Evolutionary conservation across 35 echinoderm and acorn worm species (phyloP).

Genomic region (Ophioderma brevispina): DNA sequence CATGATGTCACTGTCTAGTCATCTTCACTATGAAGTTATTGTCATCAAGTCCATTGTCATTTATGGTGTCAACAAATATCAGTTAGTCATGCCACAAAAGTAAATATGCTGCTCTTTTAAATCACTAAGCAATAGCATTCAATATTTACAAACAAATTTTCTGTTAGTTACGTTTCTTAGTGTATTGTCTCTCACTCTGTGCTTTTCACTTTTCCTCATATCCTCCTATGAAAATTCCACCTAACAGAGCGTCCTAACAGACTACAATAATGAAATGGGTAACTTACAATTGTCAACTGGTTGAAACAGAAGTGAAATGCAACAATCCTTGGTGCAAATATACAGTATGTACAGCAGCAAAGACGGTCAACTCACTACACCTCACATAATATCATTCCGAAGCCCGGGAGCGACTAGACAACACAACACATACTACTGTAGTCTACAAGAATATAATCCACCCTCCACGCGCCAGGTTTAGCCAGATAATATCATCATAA

Average conservation of each 20-base stretch:
- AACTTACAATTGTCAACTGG: not conserved
- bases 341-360: not conserved
- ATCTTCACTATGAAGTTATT: not conserved
- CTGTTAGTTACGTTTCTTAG: not conserved
- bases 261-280: too few species aligned
- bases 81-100: not conserved
- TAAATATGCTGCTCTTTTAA: not conserved
- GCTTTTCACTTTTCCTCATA: too few species aligned
- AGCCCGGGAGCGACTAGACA: not conserved
- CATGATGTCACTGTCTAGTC: not conserved
- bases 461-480: not conserved
- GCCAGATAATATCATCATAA: constrained; percentile 5
- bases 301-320: not conserved
- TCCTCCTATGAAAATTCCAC: too few species aligned
- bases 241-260: not conserved
- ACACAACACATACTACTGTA: not conserved
- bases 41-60: not conserved
- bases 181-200: not conserved
- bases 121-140: not conserved
- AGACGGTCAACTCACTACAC: not conserved
- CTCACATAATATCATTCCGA: not conserved
- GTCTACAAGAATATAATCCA: not conserved
- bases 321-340: not conserved
- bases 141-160: not conserved
- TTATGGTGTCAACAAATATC: not conserved